Evolutionary conservation across 1,140 invertebrate species (phyloP).

Genomic region (Hyposmocoma kahamanoa): DNA sequence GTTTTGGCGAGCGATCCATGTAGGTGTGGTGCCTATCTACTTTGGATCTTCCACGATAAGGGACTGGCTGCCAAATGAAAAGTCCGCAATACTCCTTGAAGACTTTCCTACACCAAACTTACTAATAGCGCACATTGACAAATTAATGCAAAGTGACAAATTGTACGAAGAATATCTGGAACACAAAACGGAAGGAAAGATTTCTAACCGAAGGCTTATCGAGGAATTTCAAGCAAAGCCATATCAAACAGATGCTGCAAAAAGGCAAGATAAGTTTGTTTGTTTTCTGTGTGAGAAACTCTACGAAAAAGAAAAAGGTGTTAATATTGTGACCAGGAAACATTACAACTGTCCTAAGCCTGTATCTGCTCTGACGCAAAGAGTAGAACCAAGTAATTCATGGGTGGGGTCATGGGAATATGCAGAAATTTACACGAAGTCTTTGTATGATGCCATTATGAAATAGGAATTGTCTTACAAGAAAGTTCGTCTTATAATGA

Average conservation of each 20-base stretch:
- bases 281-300: conserved; percentile 64
- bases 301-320: conserved; percentile 5
- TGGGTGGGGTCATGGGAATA: too few species aligned
- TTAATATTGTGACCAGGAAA: conserved; percentile 18
- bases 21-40: too few species aligned
- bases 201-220: conserved; percentile 26
- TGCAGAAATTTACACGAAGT: too few species aligned
- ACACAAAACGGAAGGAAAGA: conserved; percentile 63
- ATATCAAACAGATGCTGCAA: conserved; percentile 32
- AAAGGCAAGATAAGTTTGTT: conserved; percentile 73
- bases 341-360: conserved; percentile 75
- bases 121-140: conserved; percentile 65
- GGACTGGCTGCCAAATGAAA: conserved; percentile 75
- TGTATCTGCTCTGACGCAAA: conserved; percentile 24
- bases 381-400: too few species aligned
- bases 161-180: conserved; percentile 70
- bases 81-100: conserved; percentile 71
- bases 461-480: too few species aligned
- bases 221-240: conserved; percentile 39
- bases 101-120: conserved; percentile 69
- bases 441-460: too few species aligned
- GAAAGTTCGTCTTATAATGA: too few species aligned
- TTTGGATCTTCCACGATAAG: conserved; percentile 74
- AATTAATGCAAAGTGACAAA: conserved; percentile 66
- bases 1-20: conserved; percentile 82